Percentiles rank a stretch among this genome's conserved stretches.
phyloP scores from a whole-genome alignment of 64 coral and sea anemone species.

The Platygyra sinensis region DNA sequence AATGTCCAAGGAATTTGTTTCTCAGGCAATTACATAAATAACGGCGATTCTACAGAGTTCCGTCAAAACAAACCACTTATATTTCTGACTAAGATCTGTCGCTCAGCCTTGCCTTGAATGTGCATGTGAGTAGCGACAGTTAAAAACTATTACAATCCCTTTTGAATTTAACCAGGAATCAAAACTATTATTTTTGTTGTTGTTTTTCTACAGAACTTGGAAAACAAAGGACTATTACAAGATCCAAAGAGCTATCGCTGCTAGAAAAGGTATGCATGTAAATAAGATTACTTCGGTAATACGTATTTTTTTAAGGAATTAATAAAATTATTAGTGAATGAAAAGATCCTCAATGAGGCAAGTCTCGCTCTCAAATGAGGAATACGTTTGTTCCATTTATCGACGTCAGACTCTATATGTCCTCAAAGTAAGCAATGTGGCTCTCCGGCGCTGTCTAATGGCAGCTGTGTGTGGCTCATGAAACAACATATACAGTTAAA shows the following conservation, averaged over 20 bases:
- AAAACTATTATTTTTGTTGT: too few species aligned
- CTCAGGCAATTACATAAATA: constrained; percentile 18
- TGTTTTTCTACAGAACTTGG: too few species aligned
- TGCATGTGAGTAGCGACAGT: neutral
- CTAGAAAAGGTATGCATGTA: constrained; percentile 14
- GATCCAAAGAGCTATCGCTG: neutral
- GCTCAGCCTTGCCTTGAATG: neutral
- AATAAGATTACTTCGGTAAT: neutral
- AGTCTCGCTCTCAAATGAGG: too few species aligned
- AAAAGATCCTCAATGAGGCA: too few species aligned
- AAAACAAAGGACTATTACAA: neutral
- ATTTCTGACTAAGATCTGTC: neutral
- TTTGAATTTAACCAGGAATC: too few species aligned
- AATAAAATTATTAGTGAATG: too few species aligned
- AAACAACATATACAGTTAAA: too few species aligned
- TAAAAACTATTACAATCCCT: neutral
- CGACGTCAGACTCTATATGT: too few species aligned
- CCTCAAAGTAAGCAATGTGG: too few species aligned
- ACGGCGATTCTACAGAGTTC: neutral
- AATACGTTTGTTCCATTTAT: neutral
- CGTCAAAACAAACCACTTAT: neutral
- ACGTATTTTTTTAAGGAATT: too few species aligned
- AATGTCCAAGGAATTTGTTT: neutral
- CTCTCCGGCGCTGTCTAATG: too few species aligned
- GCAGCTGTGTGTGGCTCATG: too few species aligned